Evolutionary conservation across 2,113 vertebrate genomes (phyloP).

Genomic region (Calidris pugnax): DNA sequence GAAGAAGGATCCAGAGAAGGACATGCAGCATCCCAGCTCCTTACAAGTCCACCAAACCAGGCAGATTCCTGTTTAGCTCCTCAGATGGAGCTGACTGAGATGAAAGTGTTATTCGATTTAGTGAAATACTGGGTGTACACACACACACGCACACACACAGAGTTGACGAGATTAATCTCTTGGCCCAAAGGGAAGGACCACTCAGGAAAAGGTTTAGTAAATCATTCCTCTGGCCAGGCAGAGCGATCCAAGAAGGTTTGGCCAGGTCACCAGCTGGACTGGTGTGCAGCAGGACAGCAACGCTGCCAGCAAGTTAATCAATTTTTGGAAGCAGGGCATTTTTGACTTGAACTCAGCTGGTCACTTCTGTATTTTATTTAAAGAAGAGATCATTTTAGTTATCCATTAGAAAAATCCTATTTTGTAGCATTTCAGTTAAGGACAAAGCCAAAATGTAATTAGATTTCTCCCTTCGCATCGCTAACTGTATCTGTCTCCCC

Average conservation of each 20-base stretch:
- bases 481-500: conserved; percentile 56
- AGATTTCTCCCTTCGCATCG: conserved; percentile 37
- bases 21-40: neutral
- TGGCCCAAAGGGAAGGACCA: conserved; percentile 2
- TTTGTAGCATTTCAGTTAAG: conserved; percentile 51
- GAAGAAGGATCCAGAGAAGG: neutral
- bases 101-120: neutral
- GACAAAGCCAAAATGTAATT: conserved; percentile 66
- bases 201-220: conserved; percentile 40
- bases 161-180: conserved; percentile 26
- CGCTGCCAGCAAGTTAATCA: conserved; percentile 18
- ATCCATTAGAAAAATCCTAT: conserved; percentile 64
- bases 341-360: conserved; percentile 40
- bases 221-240: conserved; percentile 54
- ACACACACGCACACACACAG: neutral
- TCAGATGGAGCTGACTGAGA: neutral
- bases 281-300: neutral
- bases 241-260: conserved; percentile 15
- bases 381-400: conserved; percentile 58
- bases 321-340: conserved; percentile 50
- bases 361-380: conserved; percentile 59
- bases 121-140: neutral
- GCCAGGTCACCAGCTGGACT: neutral
- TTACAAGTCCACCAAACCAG: neutral
- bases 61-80: neutral